phyloP scores from a whole-genome alignment of 2,113 vertebrate species.

The cat (Felis catus) region F.catus_Fca126_mat1.0 CM031414.1:10049501-10050000 shows the following conservation, averaged over 20 bases:
- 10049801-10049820: neutral
- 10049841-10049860: neutral
- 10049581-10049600: too few relatives aligned
- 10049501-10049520: neutral
- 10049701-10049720: neutral
- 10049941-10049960: neutral
- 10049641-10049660: too few relatives aligned
- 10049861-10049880: neutral
- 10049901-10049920: neutral
- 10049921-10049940: neutral
- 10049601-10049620: too few relatives aligned
- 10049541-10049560: too few relatives aligned
- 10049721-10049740: neutral
- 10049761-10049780: neutral
- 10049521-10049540: too few relatives aligned
- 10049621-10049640: too few relatives aligned
- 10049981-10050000: neutral
- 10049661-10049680: too few relatives aligned
- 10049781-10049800: neutral
- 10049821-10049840: neutral
- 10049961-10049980: neutral
- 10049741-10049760: neutral
- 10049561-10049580: too few relatives aligned
- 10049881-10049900: neutral
- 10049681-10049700: too few relatives aligned